These are phyloP conservation scores for Megalopta genalis DNA, from an alignment of 1,140 invertebrate species.

Conservation along the genomic window DNA sequence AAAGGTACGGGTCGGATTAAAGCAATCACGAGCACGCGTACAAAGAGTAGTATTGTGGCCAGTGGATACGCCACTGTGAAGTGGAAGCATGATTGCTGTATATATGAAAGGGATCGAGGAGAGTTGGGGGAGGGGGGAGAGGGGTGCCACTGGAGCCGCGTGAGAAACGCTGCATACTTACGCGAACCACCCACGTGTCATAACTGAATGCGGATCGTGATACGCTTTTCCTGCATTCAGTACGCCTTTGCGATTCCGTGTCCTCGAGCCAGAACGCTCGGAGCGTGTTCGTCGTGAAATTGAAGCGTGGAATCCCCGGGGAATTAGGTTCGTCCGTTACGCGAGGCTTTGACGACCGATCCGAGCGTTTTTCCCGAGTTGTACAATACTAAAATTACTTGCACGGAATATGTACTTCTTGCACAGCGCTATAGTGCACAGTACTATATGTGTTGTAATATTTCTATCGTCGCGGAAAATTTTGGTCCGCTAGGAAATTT, in stretches of 20 bases:
- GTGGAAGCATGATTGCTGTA: slow-evolving; percentile 39
- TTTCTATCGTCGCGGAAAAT: too few relatives aligned
- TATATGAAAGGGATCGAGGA: slow-evolving; percentile 8
- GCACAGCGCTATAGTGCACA: too few relatives aligned
- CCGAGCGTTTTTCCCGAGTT: neutral
- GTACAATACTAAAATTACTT: too few relatives aligned
- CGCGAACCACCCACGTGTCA: slow-evolving; percentile 58
- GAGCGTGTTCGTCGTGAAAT: neutral
- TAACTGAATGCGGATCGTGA: slow-evolving; percentile 40
- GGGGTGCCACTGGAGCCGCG: slow-evolving; percentile 58
- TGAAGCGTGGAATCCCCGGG: neutral
- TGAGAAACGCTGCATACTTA: slow-evolving; percentile 59
- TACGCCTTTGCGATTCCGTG: neutral
- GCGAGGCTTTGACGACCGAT: neutral
- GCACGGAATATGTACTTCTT: too few relatives aligned
- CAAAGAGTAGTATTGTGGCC: slow-evolving; percentile 50
- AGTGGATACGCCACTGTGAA: slow-evolving; percentile 37
- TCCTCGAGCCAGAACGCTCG: neutral
- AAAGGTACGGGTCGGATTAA: slow-evolving; percentile 15
- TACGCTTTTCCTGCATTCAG: slow-evolving; percentile 22
- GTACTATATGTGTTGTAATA: too few relatives aligned
- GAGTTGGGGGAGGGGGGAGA: neutral
- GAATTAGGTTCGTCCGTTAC: neutral
- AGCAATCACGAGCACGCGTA: slow-evolving; percentile 13
- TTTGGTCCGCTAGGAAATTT: too few relatives aligned